These are phyloP conservation scores for Serranus cabrilla DNA, from an alignment of 2,797 vertebrate species.

Conservation along the genomic window DNA sequence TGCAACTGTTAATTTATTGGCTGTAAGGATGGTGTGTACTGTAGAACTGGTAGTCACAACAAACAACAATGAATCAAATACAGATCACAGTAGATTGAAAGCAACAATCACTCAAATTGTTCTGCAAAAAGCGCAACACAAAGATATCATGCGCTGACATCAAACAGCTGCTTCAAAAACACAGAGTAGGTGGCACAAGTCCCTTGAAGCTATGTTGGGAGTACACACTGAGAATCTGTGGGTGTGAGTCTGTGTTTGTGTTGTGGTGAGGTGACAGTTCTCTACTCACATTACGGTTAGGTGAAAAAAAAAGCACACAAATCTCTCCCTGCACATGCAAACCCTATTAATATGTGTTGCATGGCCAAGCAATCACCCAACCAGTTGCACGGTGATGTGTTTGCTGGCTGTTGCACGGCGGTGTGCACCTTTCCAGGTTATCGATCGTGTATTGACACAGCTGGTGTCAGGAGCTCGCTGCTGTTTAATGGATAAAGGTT, in stretches of 20 bases:
- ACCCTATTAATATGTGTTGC: background rate
- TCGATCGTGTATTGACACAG: conserved; percentile 69
- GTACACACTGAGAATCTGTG: conserved; percentile 43
- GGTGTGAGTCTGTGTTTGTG: conserved; percentile 48
- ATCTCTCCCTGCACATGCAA: background rate
- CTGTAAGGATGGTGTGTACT: background rate
- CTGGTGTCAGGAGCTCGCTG: conserved; percentile 49
- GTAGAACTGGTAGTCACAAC: background rate
- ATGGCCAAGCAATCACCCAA: conserved; percentile 8
- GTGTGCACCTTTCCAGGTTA: conserved; percentile 37
- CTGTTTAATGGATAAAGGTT: conserved; percentile 34
- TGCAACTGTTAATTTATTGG: background rate
- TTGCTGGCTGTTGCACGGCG: conserved; percentile 20
- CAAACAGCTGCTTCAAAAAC: conserved; percentile 64
- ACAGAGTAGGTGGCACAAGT: conserved; percentile 45
- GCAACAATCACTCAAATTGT: conserved; percentile 1
- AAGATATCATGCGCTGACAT: conserved; percentile 29
- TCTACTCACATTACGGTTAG: background rate
- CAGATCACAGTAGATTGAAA: background rate
- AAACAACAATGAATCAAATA: background rate
- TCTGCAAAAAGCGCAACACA: conserved; percentile 12
- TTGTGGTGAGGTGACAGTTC: conserved; percentile 38
- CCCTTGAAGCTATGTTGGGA: conserved; percentile 29
- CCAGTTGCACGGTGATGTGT: conserved; percentile 29
- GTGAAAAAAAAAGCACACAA: background rate